Conservation (phyloP, 2,113 vertebrate species). For the Chaetodon auriga region DNA sequence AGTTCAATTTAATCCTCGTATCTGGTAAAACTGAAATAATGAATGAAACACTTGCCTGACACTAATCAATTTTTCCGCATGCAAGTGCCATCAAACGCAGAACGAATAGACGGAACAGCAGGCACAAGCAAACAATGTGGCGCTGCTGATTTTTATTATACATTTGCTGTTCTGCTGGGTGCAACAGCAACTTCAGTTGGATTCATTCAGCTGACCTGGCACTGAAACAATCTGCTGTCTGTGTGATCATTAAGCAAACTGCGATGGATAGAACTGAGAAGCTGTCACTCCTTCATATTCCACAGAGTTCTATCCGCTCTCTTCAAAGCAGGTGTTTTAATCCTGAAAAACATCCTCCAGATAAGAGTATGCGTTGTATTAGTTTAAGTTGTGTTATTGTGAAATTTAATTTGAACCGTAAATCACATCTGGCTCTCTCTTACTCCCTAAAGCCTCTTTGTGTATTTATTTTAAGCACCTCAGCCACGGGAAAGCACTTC, state of each 20-base stretch:
- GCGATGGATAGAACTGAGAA: background rate
- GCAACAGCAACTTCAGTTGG: background rate
- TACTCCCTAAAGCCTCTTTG: constrained; percentile 31
- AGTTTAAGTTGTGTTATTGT: constrained; percentile 7
- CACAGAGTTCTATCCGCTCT: background rate
- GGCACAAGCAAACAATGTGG: background rate
- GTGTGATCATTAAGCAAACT: background rate
- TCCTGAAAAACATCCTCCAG: background rate
- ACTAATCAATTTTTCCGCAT: background rate
- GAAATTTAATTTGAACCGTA: background rate
- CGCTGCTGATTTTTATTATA: background rate
- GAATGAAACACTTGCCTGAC: background rate
- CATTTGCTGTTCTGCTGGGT: background rate
- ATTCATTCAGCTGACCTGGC: background rate
- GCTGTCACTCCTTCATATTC: background rate
- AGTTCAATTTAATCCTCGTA: background rate
- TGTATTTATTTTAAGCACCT: constrained; percentile 27
- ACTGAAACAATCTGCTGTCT: background rate
- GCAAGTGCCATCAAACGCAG: background rate
- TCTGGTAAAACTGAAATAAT: background rate
- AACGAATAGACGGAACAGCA: background rate
- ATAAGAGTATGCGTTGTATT: background rate
- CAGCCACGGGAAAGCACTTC: constrained; percentile 19
- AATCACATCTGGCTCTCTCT: constrained; percentile 5
- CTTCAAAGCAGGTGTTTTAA: background rate